Evolutionary conservation across 1,140 invertebrate genomes (phyloP).

Genomic region (Latrodectus geometricus): DNA sequence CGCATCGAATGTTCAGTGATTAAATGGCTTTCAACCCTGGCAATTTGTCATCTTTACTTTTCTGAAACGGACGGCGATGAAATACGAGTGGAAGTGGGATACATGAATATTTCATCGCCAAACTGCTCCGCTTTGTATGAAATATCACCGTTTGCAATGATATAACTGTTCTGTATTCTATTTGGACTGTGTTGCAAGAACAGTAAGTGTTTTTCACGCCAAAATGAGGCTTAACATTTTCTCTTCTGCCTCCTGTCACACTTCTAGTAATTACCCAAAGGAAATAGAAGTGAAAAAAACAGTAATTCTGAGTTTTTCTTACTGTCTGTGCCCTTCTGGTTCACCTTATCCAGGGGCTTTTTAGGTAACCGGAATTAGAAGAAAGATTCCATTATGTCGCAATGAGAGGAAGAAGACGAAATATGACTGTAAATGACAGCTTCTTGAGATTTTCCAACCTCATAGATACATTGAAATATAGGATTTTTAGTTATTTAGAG

Average conservation of each 20-base stretch:
- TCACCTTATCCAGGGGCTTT: neutral
- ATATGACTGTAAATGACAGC: slow-evolving; percentile 43
- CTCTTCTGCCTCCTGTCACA: slow-evolving; percentile 16
- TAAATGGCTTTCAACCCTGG: neutral
- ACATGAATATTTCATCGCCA: neutral
- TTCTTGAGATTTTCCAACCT: neutral
- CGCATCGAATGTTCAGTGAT: neutral
- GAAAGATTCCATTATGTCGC: slow-evolving; percentile 28
- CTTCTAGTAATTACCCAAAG: slow-evolving; percentile 23
- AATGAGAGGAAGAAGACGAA: neutral
- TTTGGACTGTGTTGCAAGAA: neutral
- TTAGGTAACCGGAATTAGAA: slow-evolving; percentile 15
- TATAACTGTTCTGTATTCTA: neutral
- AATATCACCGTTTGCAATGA: neutral
- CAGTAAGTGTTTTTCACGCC: slow-evolving; percentile 24
- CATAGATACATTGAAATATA: neutral
- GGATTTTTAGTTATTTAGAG: neutral
- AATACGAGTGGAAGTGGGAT: neutral
- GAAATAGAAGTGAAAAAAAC: neutral
- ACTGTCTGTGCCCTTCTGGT: neutral
- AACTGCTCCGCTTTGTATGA: neutral
- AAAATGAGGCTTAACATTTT: neutral
- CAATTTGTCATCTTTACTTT: neutral
- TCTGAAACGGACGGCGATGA: neutral
- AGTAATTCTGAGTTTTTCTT: neutral